Evolutionary conservation across 2,113 vertebrate genomes (phyloP).

Genomic region (Pterocles gutturalis): DNA sequence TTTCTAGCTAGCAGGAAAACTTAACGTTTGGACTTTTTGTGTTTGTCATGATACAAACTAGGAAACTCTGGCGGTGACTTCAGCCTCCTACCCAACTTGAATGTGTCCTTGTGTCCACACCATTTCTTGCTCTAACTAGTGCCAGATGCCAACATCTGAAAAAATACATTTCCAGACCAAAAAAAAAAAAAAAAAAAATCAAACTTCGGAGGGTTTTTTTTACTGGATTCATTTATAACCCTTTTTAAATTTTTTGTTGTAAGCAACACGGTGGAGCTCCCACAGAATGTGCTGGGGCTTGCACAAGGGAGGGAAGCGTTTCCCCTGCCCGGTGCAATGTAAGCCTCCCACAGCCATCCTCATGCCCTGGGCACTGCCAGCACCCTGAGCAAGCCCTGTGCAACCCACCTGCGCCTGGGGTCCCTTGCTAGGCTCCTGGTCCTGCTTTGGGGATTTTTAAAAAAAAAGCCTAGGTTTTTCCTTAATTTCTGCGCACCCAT

Average conservation of each 20-base stretch:
- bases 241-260: not conserved
- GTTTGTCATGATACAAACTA: not conserved
- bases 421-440: not conserved
- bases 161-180: not conserved
- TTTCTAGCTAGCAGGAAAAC: not conserved
- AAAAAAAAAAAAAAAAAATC: not conserved
- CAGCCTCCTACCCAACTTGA: not conserved
- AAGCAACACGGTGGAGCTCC: not conserved
- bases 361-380: accelerated
- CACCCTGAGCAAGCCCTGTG: not conserved
- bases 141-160: not conserved
- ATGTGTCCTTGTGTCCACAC: not conserved
- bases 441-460: not conserved
- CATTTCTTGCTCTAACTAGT: not conserved
- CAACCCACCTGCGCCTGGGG: not conserved
- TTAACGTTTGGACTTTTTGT: not conserved
- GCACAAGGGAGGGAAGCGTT: not conserved
- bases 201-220: not conserved
- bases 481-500: not conserved
- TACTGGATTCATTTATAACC: not conserved
- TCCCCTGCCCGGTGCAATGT: accelerated
- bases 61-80: not conserved
- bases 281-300: not conserved
- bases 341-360: not conserved
- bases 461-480: not conserved